These are phyloP conservation scores for Meda fulgida DNA, from an alignment of 2,797 vertebrate genomes.

Conservation along the genomic window DNA sequence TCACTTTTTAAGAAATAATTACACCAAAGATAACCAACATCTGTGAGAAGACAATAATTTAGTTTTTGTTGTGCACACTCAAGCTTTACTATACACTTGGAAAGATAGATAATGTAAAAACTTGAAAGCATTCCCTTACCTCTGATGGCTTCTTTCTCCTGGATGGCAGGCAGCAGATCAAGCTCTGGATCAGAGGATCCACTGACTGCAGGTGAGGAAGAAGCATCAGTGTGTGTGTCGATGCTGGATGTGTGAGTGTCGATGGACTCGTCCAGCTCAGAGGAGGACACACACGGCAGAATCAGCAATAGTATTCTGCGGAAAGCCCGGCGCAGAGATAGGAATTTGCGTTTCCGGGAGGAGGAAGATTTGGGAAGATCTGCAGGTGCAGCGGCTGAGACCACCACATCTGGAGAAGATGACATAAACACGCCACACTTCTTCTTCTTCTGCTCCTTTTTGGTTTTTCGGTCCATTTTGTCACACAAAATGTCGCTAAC, in stretches of 20 bases:
- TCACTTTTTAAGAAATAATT: too few relatives aligned
- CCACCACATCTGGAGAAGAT: not conserved
- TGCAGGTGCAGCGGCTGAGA: not conserved
- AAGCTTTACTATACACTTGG: not conserved
- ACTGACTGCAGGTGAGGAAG: not conserved
- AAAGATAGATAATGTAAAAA: not conserved
- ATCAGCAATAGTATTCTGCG: not conserved
- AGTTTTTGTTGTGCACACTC: not conserved
- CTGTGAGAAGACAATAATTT: not conserved
- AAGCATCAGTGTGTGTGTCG: not conserved
- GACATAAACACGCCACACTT: not conserved
- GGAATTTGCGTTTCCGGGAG: not conserved
- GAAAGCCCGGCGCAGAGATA: not conserved
- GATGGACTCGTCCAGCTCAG: not conserved
- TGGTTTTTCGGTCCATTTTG: not conserved
- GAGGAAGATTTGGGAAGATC: not conserved
- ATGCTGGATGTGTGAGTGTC: too few relatives aligned
- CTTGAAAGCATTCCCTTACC: not conserved
- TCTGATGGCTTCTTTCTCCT: not conserved
- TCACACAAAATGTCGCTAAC: not conserved
- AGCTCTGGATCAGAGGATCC: not conserved
- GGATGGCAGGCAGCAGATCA: not conserved
- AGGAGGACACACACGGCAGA: not conserved
- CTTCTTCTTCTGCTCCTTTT: not conserved
- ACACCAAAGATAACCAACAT: not conserved